Evolutionary conservation across 92 coral and sea anemone genomes (phyloP).

Genomic region (Meandrina meandrites): DNA sequence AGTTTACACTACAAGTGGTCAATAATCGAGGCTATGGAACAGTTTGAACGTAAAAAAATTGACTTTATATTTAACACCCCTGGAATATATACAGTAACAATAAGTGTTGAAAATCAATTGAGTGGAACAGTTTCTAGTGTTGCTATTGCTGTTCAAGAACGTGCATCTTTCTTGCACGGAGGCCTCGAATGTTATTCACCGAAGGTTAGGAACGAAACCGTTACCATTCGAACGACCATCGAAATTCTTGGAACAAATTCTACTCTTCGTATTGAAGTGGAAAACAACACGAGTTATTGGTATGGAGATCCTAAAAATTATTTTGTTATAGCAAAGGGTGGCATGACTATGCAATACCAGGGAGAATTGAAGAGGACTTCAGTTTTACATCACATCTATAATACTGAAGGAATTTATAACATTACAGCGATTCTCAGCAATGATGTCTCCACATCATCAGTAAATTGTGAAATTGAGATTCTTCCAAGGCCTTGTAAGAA

Average conservation of each 20-base stretch:
- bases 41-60: conserved; percentile 1
- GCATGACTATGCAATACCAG: conserved; percentile 4
- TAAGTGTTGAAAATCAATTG: conserved; percentile 51
- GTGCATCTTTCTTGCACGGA: conserved; percentile 25
- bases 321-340: background rate
- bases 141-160: conserved; percentile 47
- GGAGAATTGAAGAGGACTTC: conserved; percentile 35
- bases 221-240: conserved; percentile 38
- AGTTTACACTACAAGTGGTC: conserved; percentile 41
- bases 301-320: conserved; percentile 47
- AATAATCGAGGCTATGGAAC: background rate
- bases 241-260: conserved; percentile 57
- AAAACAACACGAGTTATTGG: conserved; percentile 51
- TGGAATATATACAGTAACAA: conserved; percentile 37
- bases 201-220: conserved; percentile 42
- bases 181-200: conserved; percentile 43
- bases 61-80: conserved; percentile 13
- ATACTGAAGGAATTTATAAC: conserved; percentile 23
- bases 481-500: conserved; percentile 56
- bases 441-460: conserved; percentile 49
- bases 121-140: conserved; percentile 27
- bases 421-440: conserved; percentile 51
- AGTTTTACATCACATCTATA: conserved; percentile 38
- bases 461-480: conserved; percentile 56
- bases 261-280: conserved; percentile 46